These are phyloP conservation scores for Brachyhypopomus occidentalis DNA, from an alignment of 2,113 vertebrate species.

Conservation along the genomic window DNA sequence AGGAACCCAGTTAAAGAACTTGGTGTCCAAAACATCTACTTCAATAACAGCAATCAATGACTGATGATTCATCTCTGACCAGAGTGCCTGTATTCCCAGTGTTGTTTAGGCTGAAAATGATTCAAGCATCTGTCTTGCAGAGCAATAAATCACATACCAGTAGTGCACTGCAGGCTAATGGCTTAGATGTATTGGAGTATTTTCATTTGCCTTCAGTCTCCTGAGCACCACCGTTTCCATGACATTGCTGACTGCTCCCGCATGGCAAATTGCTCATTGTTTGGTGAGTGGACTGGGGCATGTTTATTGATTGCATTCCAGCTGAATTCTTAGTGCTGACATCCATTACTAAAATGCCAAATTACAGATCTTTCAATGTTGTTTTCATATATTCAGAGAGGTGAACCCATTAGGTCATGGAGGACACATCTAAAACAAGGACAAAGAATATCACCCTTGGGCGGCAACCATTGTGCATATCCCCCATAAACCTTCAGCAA, in stretches of 20 bases:
- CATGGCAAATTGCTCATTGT: constrained; percentile 35
- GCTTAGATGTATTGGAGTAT: constrained; percentile 19
- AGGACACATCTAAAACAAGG: not conserved
- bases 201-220: constrained; percentile 36
- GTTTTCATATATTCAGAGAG: constrained; percentile 10
- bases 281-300: constrained; percentile 1
- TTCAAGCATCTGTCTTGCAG: constrained; percentile 26
- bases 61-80: constrained; percentile 6
- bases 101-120: constrained; percentile 27
- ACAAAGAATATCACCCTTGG: not conserved
- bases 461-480: not conserved
- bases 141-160: constrained; percentile 37
- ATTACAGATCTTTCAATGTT: constrained; percentile 3
- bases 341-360: constrained; percentile 25
- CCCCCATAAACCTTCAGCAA: constrained; percentile 13
- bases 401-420: not conserved
- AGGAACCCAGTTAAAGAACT: not conserved
- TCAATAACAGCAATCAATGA: not conserved
- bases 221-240: constrained; percentile 14
- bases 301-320: constrained; percentile 15
- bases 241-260: constrained; percentile 21
- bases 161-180: constrained; percentile 14
- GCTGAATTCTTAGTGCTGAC: constrained; percentile 31
- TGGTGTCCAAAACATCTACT: constrained; percentile 1
- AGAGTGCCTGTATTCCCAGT: constrained; percentile 7